These are phyloP conservation scores for Palythoa caribaeorum DNA, from an alignment of 92 coral and sea anemone genomes.

Conservation along the genomic window DNA sequence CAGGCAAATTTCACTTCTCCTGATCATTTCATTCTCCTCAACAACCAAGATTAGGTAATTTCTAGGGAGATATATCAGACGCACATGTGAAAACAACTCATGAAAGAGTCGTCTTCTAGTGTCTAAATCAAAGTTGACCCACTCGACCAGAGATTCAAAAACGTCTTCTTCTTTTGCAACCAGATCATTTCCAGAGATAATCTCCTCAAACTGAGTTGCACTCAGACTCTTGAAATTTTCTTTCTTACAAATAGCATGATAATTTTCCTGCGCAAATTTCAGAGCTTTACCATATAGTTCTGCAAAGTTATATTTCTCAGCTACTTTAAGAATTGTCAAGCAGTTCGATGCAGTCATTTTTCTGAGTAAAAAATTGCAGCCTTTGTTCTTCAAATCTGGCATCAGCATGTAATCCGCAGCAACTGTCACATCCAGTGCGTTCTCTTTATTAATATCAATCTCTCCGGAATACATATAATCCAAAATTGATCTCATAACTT, in stretches of 20 bases:
- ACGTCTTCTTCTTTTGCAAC: constrained; percentile 91
- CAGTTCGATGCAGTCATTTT: constrained; percentile 86
- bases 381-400: constrained; percentile 72
- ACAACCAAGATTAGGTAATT: constrained; percentile 78
- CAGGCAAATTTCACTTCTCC: constrained; percentile 65
- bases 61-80: constrained; percentile 80
- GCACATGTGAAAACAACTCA: constrained; percentile 73
- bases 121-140: constrained; percentile 73
- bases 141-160: constrained; percentile 83
- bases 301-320: constrained; percentile 82
- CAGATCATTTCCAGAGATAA: constrained; percentile 89
- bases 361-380: constrained; percentile 72
- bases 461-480: constrained; percentile 82
- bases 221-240: constrained; percentile 77
- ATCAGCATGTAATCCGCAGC: constrained; percentile 85
- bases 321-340: constrained; percentile 78
- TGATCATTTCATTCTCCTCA: constrained; percentile 72
- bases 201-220: constrained; percentile 77
- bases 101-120: constrained; percentile 79
- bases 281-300: constrained; percentile 79
- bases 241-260: constrained; percentile 68
- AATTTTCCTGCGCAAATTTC: constrained; percentile 83
- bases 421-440: constrained; percentile 74
- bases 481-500: constrained; percentile 71
- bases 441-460: constrained; percentile 60